Conservation (phyloP, 2,888 invertebrate genomes). For the Euclidia mi region DNA sequence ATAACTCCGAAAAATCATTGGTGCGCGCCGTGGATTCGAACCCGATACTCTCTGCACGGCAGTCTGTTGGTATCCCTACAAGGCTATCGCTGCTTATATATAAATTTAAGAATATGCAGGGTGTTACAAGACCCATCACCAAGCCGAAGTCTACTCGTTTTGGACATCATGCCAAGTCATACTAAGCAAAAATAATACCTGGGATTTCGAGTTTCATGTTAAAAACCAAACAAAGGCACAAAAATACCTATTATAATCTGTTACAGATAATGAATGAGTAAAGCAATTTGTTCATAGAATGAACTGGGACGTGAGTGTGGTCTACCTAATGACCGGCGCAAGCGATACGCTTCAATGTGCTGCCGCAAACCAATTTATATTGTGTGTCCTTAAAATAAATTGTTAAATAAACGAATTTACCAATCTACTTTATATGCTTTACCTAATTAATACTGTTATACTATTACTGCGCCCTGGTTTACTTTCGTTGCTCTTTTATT, state of each 20-base stretch:
- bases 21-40: too few species aligned
- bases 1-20: too few species aligned
- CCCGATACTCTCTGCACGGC: too few species aligned
- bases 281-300: constrained; percentile 68
- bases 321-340: constrained; percentile 64
- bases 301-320: constrained; percentile 55
- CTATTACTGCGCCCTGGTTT: constrained; percentile 18
- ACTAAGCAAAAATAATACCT: too few species aligned
- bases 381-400: constrained; percentile 59
- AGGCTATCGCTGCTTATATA: too few species aligned
- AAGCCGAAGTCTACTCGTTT: too few species aligned
- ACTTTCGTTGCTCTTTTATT: constrained; percentile 4
- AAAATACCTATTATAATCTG: constrained; percentile 44
- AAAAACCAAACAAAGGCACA: too few species aligned
- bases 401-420: constrained; percentile 47
- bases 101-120: too few species aligned
- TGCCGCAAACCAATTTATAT: constrained; percentile 68
- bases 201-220: too few species aligned
- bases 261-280: constrained; percentile 65
- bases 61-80: too few species aligned
- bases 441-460: constrained; percentile 35
- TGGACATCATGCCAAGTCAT: too few species aligned
- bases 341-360: constrained; percentile 59
- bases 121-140: too few species aligned
- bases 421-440: constrained; percentile 29